Percentiles rank a stretch among this genome's conserved stretches.
These are phyloP conservation scores for Cerastis rubricosa DNA, from an alignment of 2,888 invertebrate species.

Conservation along the genomic window DNA sequence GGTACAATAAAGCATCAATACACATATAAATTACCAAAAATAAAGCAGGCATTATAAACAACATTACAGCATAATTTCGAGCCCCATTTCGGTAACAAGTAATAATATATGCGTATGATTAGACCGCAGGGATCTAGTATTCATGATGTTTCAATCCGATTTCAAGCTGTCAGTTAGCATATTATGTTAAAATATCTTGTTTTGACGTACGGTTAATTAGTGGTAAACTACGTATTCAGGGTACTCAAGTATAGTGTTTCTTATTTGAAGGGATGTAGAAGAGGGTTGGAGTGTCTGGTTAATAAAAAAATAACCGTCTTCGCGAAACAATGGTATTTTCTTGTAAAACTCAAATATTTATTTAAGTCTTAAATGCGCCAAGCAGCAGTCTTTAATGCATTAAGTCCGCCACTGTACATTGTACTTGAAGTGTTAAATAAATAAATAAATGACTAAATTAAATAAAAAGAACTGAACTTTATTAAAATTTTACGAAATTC, in stretches of 20 bases:
- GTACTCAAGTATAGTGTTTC: neutral
- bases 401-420: too few species aligned
- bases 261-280: too few species aligned
- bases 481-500: too few species aligned
- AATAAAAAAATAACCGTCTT: too few species aligned
- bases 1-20: neutral
- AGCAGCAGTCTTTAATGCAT: too few species aligned
- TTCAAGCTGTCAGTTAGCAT: constrained; percentile 4
- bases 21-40: neutral
- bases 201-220: neutral
- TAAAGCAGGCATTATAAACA: neutral
- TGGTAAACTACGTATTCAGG: neutral
- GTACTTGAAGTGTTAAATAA: too few species aligned
- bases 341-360: too few species aligned
- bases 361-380: too few species aligned
- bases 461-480: too few species aligned
- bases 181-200: constrained; percentile 1
- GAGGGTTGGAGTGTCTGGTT: too few species aligned
- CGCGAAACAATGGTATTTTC: too few species aligned
- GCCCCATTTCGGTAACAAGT: neutral
- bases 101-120: constrained; percentile 22
- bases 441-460: too few species aligned
- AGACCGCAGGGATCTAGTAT: constrained; percentile 32
- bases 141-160: constrained; percentile 45
- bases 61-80: neutral